Evolutionary conservation across 2,888 invertebrate species (phyloP).

Genomic region (Drosophila mercatorum): DNA sequence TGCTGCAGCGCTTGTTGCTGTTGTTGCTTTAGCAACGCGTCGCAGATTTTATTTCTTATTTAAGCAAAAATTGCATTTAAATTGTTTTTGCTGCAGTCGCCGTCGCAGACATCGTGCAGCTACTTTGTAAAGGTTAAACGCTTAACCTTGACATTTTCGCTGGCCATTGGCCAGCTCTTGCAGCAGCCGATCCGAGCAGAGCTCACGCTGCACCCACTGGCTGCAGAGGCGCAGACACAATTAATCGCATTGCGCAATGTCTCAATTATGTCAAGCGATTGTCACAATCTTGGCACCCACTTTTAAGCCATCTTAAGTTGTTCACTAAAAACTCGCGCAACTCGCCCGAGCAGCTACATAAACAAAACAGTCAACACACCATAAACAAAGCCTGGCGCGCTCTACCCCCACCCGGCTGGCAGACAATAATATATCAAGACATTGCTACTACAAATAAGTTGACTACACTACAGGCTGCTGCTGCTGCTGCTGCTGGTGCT

Average conservation of each 20-base stretch:
- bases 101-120: constrained; percentile 44
- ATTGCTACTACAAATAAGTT: constrained; percentile 74
- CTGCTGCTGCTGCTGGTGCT: constrained; percentile 19
- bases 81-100: constrained; percentile 61
- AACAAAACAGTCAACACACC: constrained; percentile 68
- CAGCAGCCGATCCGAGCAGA: not conserved
- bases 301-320: constrained; percentile 27
- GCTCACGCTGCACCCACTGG: constrained; percentile 6
- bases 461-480: constrained; percentile 36
- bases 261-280: constrained; percentile 81
- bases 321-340: constrained; percentile 30
- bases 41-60: constrained; percentile 77
- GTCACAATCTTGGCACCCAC: constrained; percentile 57
- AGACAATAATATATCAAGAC: constrained; percentile 79
- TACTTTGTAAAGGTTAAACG: constrained; percentile 66
- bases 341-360: constrained; percentile 51
- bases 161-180: constrained; percentile 37
- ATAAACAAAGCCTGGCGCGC: constrained; percentile 59
- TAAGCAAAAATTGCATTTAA: constrained; percentile 81
- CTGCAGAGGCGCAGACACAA: constrained; percentile 26
- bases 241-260: constrained; percentile 73
- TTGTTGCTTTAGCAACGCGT: constrained; percentile 42
- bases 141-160: constrained; percentile 78
- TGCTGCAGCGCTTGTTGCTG: constrained; percentile 25
- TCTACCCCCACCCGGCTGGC: not conserved